Base-by-base conservation (phyloP, 2,797 vertebrate genomes). In the Sciurus vulgaris region DNA sequence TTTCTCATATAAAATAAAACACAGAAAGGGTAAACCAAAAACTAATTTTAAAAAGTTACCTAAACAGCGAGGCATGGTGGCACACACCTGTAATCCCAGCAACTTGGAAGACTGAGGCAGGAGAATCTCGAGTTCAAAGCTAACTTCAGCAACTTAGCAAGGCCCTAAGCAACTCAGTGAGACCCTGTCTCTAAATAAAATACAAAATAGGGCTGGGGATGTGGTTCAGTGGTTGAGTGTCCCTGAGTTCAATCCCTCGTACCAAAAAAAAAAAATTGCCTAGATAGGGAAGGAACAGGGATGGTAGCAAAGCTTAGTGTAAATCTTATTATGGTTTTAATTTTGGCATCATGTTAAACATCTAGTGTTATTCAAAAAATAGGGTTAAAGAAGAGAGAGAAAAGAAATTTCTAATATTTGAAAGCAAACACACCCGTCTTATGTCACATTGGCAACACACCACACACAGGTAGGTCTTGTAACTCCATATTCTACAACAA, bases 1-100 rank as follows among this genome's bases (percentile, higher is more conserved):
- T 94, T 90, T 69, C 12, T 87, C 44, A 74, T 59, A 49, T 73
- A 67, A 70, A 89, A 61, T 90, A n/a, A 90, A 96, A 54, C 67
- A 86, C 26, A 44, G 44, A 59, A 92, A 91, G 26, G 15, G 3
- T 76, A 93, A 86, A 70, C 5, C 38, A 87, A 86, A 93, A 86
- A 63, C 30, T 59, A 38, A 81, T 85, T 84, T 83, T 47, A 35
- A 86, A 84, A 92, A 54, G 28, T 47, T 73, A 69, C 26, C 49
- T 78, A 74, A 67, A 73, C 20, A 83, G 35, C 44, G 7, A 47
- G 44, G 44, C 7, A 9, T 47, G 44, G 5, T 47, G 44, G 44
- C 44, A 47, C 44, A 47, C 44, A 9, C 44, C 44, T 47, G 44
- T 47, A 47, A 47, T 47, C 44, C 44, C 44, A 47, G 44, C 44